Percentiles rank a stretch among this genome's conserved stretches.
Conservation (phyloP, 2,797 vertebrate genomes). For the Sebastes miniatus region DNA sequence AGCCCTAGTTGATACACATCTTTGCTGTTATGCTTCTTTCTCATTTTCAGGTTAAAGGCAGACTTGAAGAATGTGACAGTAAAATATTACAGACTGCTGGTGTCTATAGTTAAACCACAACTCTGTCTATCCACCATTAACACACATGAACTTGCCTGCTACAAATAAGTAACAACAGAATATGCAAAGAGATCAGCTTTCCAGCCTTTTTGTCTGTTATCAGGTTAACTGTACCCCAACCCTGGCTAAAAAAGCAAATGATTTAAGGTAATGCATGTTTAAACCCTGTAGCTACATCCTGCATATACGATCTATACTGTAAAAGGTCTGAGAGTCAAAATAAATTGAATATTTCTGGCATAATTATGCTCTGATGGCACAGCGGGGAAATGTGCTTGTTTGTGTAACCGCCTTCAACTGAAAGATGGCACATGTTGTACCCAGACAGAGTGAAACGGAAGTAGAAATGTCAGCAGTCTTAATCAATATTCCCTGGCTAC, state of each 20-base stretch:
- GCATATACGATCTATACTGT: background rate
- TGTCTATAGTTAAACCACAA: background rate
- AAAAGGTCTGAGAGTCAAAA: background rate
- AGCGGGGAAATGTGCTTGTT: background rate
- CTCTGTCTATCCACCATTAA: background rate
- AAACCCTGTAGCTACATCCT: background rate
- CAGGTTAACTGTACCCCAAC: background rate
- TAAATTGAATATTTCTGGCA: background rate
- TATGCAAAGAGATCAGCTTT: background rate
- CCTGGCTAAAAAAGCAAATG: background rate
- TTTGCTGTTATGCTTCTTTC: background rate
- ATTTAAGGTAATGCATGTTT: background rate
- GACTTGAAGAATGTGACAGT: background rate
- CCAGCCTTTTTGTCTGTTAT: background rate
- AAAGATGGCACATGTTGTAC: conserved; percentile 19
- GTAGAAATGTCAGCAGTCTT: conserved; percentile 69
- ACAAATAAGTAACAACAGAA: background rate
- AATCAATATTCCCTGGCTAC: conserved; percentile 62
- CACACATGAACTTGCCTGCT: background rate
- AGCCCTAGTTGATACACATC: background rate
- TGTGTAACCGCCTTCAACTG: conserved; percentile 4
- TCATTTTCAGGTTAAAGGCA: background rate
- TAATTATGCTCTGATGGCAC: background rate
- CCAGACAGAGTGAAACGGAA: conserved; percentile 37
- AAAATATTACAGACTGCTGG: background rate